These are phyloP conservation scores for Danio aesculapii DNA, from an alignment of 2,797 vertebrate species.

Conservation along the genomic window DNA sequence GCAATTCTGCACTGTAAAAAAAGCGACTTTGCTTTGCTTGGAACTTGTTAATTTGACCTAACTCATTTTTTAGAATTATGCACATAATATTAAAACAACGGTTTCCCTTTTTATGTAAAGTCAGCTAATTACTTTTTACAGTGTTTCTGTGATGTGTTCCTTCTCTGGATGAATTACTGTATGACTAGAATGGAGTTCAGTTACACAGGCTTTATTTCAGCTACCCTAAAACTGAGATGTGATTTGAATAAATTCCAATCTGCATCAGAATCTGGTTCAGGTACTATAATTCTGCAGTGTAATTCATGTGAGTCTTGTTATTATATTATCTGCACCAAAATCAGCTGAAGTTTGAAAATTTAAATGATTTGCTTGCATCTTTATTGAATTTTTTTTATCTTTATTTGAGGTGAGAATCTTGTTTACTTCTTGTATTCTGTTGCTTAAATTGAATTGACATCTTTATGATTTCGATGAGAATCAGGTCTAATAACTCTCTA, in stretches of 20 bases:
- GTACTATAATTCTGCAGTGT: background rate
- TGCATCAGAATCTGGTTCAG: background rate
- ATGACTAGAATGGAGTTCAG: background rate
- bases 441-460: background rate
- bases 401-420: background rate
- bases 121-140: too few relatives aligned
- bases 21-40: too few relatives aligned
- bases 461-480: background rate
- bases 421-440: background rate
- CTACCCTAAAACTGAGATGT: too few relatives aligned
- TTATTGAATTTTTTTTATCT: background rate
- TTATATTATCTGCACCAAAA: background rate
- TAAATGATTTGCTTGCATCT: too few relatives aligned
- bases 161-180: background rate
- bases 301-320: too few relatives aligned
- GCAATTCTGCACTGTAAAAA: too few relatives aligned
- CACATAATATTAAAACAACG: too few relatives aligned
- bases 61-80: too few relatives aligned
- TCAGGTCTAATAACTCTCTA: background rate
- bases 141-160: background rate
- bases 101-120: too few relatives aligned
- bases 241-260: background rate
- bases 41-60: too few relatives aligned
- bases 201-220: too few relatives aligned
- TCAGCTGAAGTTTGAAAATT: background rate